Evolutionary conservation across 2,888 invertebrate genomes (phyloP).

Genomic region (Drosophila greeni): DNA sequence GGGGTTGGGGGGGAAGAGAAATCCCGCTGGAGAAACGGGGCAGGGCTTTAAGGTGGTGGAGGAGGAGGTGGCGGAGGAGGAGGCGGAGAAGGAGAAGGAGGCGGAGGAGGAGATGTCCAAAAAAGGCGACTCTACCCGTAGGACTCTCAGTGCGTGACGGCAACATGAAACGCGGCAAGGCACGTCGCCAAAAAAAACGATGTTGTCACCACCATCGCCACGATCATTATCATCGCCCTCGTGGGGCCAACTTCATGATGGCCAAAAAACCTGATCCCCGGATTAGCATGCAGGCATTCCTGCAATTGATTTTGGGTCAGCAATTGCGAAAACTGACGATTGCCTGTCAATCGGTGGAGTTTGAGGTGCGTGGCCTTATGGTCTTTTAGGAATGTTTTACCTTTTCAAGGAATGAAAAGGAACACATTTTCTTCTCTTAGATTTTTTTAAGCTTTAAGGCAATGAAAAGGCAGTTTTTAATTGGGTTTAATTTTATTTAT

Average conservation of each 20-base stretch:
- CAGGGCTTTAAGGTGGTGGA: slow-evolving; percentile 4
- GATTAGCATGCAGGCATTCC: slow-evolving; percentile 55
- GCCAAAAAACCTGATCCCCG: slow-evolving; percentile 39
- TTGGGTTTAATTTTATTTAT: too few relatives aligned
- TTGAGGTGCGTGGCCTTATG: slow-evolving; percentile 2
- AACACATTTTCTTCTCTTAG: neutral
- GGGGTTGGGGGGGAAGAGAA: slow-evolving; percentile 21
- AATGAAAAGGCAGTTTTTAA: too few relatives aligned
- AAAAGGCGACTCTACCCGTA: slow-evolving; percentile 41
- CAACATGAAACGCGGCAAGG: slow-evolving; percentile 56
- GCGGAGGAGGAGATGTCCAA: slow-evolving; percentile 4
- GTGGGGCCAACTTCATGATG: slow-evolving; percentile 22
- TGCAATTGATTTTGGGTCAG: slow-evolving; percentile 65
- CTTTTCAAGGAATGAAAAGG: neutral
- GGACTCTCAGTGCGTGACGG: slow-evolving; percentile 67
- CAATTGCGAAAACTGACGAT: slow-evolving; percentile 39
- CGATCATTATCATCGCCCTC: slow-evolving; percentile 19
- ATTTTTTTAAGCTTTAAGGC: neutral
- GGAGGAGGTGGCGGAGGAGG: neutral
- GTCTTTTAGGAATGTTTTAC: neutral
- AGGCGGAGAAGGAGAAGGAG: neutral
- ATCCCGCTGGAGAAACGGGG: slow-evolving; percentile 15
- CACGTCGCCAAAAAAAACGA: slow-evolving; percentile 51
- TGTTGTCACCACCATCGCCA: slow-evolving; percentile 32
- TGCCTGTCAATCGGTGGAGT: slow-evolving; percentile 19